Evolutionary conservation across 2,113 vertebrate species (phyloP).

Genomic region (Otocyon megalotis): DNA sequence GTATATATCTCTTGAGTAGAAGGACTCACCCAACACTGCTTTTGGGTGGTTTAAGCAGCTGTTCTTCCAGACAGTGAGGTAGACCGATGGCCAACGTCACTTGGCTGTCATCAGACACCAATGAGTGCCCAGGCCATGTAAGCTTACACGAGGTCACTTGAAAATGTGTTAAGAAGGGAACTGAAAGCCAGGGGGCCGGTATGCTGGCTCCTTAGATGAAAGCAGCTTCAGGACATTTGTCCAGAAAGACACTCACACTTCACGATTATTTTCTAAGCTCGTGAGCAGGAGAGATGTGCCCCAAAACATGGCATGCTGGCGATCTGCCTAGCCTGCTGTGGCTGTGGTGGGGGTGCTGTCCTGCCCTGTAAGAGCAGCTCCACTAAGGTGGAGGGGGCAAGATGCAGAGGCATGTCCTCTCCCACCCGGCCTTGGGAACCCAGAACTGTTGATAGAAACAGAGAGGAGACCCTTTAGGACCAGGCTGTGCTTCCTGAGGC

Average conservation of each 20-base stretch:
- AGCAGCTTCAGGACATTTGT: background rate
- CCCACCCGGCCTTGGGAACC: rapidly evolving
- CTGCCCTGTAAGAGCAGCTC: background rate
- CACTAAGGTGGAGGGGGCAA: background rate
- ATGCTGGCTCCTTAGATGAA: background rate
- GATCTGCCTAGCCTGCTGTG: background rate
- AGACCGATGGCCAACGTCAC: background rate
- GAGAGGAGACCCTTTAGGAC: background rate
- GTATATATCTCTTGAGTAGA: rapidly evolving
- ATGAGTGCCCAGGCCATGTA: background rate
- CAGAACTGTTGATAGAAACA: background rate
- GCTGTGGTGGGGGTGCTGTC: background rate
- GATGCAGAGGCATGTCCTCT: background rate
- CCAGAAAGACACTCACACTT: background rate
- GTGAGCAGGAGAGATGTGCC: background rate
- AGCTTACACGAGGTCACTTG: background rate
- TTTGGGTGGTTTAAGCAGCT: background rate
- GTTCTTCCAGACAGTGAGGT: background rate
- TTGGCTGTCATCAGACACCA: background rate
- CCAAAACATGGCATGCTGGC: background rate
- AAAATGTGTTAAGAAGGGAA: too few relatives aligned
- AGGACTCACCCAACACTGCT: background rate
- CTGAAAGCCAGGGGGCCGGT: background rate
- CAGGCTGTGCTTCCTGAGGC: background rate
- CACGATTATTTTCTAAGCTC: background rate